A percentile compares a stretch with the other conserved stretches of the same genome.
Evolutionary conservation across 2,797 vertebrate species (phyloP).

Genomic region (Coregonus suidteri): DNA sequence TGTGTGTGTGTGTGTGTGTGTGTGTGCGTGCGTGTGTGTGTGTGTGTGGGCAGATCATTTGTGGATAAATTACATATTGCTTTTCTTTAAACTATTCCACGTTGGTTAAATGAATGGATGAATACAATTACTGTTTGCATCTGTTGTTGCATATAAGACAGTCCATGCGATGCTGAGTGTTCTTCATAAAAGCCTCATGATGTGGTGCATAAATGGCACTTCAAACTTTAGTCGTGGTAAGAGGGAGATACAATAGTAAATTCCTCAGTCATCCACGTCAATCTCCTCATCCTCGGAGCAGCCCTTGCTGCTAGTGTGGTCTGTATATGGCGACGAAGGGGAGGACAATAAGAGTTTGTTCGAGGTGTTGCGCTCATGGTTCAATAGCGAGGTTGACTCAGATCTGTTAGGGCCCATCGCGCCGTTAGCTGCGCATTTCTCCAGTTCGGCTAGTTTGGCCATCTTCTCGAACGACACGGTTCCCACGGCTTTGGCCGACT

Average conservation of each 20-base stretch:
- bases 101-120: conserved; percentile 52
- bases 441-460: conserved; percentile 85
- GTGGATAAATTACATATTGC: conserved; percentile 77
- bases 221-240: not conserved
- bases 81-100: conserved; percentile 66
- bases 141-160: conserved; percentile 34
- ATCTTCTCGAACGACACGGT: conserved; percentile 82
- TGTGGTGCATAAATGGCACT: conserved; percentile 52
- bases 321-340: conserved; percentile 77
- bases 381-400: conserved; percentile 64
- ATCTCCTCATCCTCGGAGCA: conserved; percentile 90
- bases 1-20: conserved; percentile 6
- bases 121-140: conserved; percentile 26
- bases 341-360: conserved; percentile 65
- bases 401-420: conserved; percentile 56
- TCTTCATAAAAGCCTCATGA: conserved; percentile 37
- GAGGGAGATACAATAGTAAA: not conserved
- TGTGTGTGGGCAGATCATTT: conserved; percentile 4
- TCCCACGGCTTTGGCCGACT: conserved; percentile 83
- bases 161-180: conserved; percentile 51
- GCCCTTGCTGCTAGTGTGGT: conserved; percentile 81
- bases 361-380: conserved; percentile 58
- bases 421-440: conserved; percentile 72
- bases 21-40: not conserved
- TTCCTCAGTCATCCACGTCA: conserved; percentile 86